Evolutionary conservation across 2,113 vertebrate genomes (phyloP), one percentile per base, ranked within the genome.

Genomic region (Paramormyrops kingsleyae): DNA sequence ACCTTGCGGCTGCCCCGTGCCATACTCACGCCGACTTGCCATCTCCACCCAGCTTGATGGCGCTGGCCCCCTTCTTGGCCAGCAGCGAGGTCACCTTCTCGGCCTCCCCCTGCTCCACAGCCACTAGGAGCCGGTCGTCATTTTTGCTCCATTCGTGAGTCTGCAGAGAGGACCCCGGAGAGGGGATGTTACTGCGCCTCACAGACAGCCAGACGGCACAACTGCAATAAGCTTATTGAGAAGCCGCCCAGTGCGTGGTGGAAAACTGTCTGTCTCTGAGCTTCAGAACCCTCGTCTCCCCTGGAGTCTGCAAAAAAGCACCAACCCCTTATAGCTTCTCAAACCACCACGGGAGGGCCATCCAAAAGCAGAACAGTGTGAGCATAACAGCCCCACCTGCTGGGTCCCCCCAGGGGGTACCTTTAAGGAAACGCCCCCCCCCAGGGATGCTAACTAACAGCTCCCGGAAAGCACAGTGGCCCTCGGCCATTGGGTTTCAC

Each of bases 101-200:
- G 0, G 90, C 93, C 85, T 99, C 98, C 0, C 98, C 98, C 88
- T 99, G 97, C 93, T 99, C 99, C 96, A 99, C 98, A 0, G 99
- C 98, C 91, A 97, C 97, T 21, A 99, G 95, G 70, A 99, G 97
- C 0, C 99, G 97, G 92, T 99, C 98, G 0, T 99, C 98, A 0
- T 99, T 98, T 95, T 99, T 99, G 94, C 96, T 99, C 98, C 98
- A 99, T 92, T 99, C 99, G 2, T 99, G 97, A 89, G 93, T 95
- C 99, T 99, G 91, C 1, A 91, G 86, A 39, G 17, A 92, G 62
- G 39, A 53, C 1, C 13, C 46, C 27, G 0, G 10, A 21, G 31
- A 49, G 47, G 10, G 47, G n/a, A 24, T 80, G 74, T 80, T 66
- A 53, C 7, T 42, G 47, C 27, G n/a, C 12, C 46, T 52, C 27